Conservation (phyloP, 2,797 vertebrate species). For the Numenius phaeopus region DNA sequence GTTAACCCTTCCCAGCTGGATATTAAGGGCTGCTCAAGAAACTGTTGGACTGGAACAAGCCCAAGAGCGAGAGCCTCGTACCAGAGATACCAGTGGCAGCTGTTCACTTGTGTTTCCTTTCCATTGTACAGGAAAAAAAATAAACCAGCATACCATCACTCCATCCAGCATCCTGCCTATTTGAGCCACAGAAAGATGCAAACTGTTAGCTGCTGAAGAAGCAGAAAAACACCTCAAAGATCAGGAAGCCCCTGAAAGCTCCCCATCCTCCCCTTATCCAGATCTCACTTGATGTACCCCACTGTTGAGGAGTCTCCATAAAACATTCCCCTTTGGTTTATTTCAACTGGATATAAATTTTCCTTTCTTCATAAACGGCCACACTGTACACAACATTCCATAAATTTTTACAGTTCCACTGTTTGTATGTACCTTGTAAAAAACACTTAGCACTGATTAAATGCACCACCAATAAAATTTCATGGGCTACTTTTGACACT, state of each 20-base stretch:
- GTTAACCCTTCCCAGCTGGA: slow-evolving; percentile 68
- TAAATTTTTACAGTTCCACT: slow-evolving; percentile 79
- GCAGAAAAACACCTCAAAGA: background rate
- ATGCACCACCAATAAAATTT: slow-evolving; percentile 84
- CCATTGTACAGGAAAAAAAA: background rate
- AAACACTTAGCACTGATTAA: slow-evolving; percentile 93
- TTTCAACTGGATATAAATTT: slow-evolving; percentile 63
- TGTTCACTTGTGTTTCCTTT: slow-evolving; percentile 1
- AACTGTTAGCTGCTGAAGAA: background rate
- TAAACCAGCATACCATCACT: background rate
- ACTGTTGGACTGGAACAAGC: background rate
- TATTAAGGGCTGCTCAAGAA: slow-evolving; percentile 43
- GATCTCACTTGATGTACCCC: background rate
- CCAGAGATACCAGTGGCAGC: background rate
- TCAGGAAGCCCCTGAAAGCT: background rate
- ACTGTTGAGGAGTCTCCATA: background rate
- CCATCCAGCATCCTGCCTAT: background rate
- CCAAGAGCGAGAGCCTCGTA: background rate
- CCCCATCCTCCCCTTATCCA: background rate
- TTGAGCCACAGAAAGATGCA: background rate
- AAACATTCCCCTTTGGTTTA: slow-evolving; percentile 43
- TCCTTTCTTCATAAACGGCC: slow-evolving; percentile 61
- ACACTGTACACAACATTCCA: slow-evolving; percentile 72
- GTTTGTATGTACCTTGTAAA: slow-evolving; percentile 90
- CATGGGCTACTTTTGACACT: slow-evolving; percentile 66